Evolutionary conservation across 2,888 invertebrate species (phyloP).

Genomic region (Teinopalpus imperialis): DNA sequence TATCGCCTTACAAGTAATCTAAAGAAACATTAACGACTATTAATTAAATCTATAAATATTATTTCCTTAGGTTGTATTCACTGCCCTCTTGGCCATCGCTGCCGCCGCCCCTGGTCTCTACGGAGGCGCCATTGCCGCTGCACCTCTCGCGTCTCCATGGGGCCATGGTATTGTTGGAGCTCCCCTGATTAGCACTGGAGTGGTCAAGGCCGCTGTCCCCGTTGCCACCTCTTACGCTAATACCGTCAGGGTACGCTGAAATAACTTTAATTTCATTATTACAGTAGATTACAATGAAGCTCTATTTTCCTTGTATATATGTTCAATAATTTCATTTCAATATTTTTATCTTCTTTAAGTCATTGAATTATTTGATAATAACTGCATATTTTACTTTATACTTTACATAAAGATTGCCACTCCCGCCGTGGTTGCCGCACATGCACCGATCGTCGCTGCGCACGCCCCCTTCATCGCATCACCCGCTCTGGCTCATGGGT

Average conservation of each 20-base stretch:
- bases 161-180: slow-evolving; percentile 62
- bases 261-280: too few relatives aligned
- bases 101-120: slow-evolving; percentile 71
- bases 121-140: slow-evolving; percentile 43
- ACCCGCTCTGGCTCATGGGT: slow-evolving; percentile 59
- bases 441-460: slow-evolving; percentile 53
- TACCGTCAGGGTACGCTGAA: slow-evolving; percentile 79
- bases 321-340: not conserved
- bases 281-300: too few relatives aligned
- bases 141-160: slow-evolving; percentile 56
- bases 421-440: slow-evolving; percentile 62
- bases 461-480: slow-evolving; percentile 51
- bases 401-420: slow-evolving; percentile 62
- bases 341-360: too few relatives aligned
- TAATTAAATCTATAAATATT: too few relatives aligned
- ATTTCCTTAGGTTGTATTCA: slow-evolving; percentile 71
- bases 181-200: slow-evolving; percentile 60
- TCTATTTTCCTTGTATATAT: too few relatives aligned
- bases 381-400: too few relatives aligned
- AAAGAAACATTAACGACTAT: too few relatives aligned
- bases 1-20: too few relatives aligned
- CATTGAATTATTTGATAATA: too few relatives aligned
- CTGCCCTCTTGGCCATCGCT: slow-evolving; percentile 69
- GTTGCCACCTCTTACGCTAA: slow-evolving; percentile 85
- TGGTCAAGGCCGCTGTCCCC: slow-evolving; percentile 77